Evolutionary conservation across 2,113 vertebrate genomes (phyloP), one percentile per base, ranked within the genome.

Genomic region (Xenopus laevis): DNA sequence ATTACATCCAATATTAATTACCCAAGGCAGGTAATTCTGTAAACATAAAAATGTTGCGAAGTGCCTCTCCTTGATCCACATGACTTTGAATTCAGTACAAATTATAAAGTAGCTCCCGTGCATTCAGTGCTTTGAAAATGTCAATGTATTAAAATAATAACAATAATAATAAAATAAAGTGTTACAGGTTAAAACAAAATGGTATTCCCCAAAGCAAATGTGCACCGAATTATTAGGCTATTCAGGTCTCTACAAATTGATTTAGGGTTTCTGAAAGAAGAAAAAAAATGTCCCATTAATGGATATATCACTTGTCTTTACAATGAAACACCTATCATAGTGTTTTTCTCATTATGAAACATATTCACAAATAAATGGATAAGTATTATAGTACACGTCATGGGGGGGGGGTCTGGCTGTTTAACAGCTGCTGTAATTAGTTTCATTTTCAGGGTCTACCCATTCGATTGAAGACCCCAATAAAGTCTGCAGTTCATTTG

Each of bases 401-500:
- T 69, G 82, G 53, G n/a, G n/a, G 58, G 0, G 81, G 57, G 58
- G 82, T 78, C 81, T 66, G 81, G 79, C 2, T 78, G 74, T 87
- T 92, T 88, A 90, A 87, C 89, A 92, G 83, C 86, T 83, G 78
- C 83, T 82, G 10, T 86, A 85, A 81, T 79, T 71, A 77, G 53
- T 66, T 45, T 1, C 89, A 86, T 86, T 84, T 16, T 84, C 88
- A 0, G 87, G 87, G 65, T 92, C 88, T 71, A 97, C 78, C 87
- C 91, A 96, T 86, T 96, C 93, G 78, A 97, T 80, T 1, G 94
- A 90, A 74, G 95, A 96, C 78, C 96, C 95, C 4, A 98, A 91
- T 78, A 95, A 87, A 13, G 92, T 90, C 79, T 94, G 94, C 77
- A 98, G 91, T 84, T 98, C 94, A 0, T 86, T 90, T 15, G 94